Percentiles rank a stretch among this genome's conserved stretches.
Evolutionary conservation across 2,888 invertebrate species (phyloP).

Genomic region (Epiblema foenella): DNA sequence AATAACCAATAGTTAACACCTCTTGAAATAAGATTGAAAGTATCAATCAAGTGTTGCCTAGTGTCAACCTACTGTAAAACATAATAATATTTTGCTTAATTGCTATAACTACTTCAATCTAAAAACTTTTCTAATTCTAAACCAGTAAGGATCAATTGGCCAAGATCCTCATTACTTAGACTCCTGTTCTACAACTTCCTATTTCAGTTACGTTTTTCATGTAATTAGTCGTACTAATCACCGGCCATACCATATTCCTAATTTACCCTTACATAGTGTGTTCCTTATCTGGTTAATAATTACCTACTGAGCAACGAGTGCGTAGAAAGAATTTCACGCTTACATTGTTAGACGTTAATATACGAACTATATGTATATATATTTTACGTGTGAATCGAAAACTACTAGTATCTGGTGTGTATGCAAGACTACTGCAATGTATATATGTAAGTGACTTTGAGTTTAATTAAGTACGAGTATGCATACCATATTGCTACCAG

Average conservation of each 20-base stretch:
- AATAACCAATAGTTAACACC: no score
- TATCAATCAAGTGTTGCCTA: no score
- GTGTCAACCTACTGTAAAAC: no score
- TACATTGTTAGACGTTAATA: background rate
- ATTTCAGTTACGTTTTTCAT: conserved; percentile 22
- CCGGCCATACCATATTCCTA: conserved; percentile 25
- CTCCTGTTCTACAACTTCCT: conserved; percentile 13
- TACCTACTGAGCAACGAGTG: conserved; percentile 20
- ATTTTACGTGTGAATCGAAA: background rate
- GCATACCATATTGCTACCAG: no score
- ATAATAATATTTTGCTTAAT: no score
- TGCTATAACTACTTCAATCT: background rate
- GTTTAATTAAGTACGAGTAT: no score
- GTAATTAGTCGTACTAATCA: conserved; percentile 35
- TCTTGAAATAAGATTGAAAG: no score
- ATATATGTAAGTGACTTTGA: no score
- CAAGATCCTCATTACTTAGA: conserved; percentile 23
- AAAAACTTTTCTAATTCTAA: background rate
- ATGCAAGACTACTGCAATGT: no score
- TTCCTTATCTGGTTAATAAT: conserved; percentile 32
- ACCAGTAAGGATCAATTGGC: conserved; percentile 9
- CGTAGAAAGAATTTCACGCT: conserved; percentile 17
- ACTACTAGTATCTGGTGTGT: no score
- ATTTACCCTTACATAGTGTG: conserved; percentile 25
- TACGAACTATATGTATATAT: background rate